Base-by-base conservation (phyloP, 2,113 vertebrate genomes). In the Limanda limanda region DNA sequence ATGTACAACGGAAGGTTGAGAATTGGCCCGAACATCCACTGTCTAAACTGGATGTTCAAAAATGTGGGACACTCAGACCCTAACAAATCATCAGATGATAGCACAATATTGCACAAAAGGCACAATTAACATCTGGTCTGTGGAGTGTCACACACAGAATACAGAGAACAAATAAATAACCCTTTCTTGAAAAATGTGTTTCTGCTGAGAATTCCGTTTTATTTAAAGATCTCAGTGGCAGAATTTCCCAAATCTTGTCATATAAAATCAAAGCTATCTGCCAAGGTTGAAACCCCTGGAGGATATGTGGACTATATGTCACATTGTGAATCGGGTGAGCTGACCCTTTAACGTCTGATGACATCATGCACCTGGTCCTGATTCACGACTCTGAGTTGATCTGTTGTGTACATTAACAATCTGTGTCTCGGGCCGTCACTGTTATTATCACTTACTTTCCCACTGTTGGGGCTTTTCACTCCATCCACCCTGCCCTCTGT, bases 401-500 rank as follows among this genome's bases (percentile, higher is more conserved):
- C 52, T 51, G 51, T 52, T 57, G 54, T 23, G 78, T 63, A 51
- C 45, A 66, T 76, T 66, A 55, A 54, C 47, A 65, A 72, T 76
- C 71, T 45, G 56, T 64, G 35, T 63, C 18, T 13, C 14, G n/a
- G 40, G 21, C 63, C 82, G 64, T 73, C 59, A 20, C 64, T 68
- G 57, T 55, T 24, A 18, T 21, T 68, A 25, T 69, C 0, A 20
- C 48, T 48, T 56, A 20, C 27, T 52, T 74, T 75, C 51, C 31
- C 55, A 45, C 35, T 54, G 31, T 74, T 20, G 0, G n/a, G 10
- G 12, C 35, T 52, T 47, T 72, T 68, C 42, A 15, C 27, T 64
- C 70, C 52, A 64, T 76, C 72, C 31, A 37, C 25, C 42, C 23
- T 45, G 11, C 40, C 40, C 21, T 57, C 73, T 58, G 68, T 78